Percentiles rank a stretch among this genome's conserved stretches.
Conservation (phyloP, 2,797 vertebrate genomes). For the Bradypodion pumilum region DNA sequence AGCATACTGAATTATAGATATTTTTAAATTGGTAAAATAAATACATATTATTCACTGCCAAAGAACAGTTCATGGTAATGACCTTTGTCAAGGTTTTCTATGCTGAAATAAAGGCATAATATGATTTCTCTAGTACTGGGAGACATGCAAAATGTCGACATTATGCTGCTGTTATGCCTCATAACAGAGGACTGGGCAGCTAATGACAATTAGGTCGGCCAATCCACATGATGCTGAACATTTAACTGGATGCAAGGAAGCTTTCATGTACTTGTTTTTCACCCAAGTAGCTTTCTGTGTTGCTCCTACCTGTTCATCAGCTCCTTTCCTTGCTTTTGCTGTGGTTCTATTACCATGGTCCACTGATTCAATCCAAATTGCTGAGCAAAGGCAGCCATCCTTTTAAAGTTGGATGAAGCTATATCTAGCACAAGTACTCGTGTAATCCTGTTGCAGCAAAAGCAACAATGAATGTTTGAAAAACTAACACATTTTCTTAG, state of each 20-base stretch:
- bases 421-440: neutral
- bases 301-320: neutral
- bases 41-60: neutral
- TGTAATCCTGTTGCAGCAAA: neutral
- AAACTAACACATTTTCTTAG: neutral
- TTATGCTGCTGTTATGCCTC: neutral
- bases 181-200: neutral
- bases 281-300: neutral
- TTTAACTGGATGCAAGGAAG: neutral
- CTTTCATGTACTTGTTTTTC: neutral
- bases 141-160: neutral
- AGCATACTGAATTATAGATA: neutral
- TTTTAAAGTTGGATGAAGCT: neutral
- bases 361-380: neutral
- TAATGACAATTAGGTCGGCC: neutral
- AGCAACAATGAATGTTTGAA: neutral
- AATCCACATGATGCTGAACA: neutral
- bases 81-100: neutral
- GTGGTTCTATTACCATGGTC: neutral
- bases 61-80: neutral
- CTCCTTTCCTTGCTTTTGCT: neutral
- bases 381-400: neutral
- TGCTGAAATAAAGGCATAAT: neutral
- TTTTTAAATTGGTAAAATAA: neutral
- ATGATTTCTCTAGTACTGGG: neutral